phyloP scores from a whole-genome alignment of 2,888 invertebrate genomes.

The Callinectes sapidus region DNA sequence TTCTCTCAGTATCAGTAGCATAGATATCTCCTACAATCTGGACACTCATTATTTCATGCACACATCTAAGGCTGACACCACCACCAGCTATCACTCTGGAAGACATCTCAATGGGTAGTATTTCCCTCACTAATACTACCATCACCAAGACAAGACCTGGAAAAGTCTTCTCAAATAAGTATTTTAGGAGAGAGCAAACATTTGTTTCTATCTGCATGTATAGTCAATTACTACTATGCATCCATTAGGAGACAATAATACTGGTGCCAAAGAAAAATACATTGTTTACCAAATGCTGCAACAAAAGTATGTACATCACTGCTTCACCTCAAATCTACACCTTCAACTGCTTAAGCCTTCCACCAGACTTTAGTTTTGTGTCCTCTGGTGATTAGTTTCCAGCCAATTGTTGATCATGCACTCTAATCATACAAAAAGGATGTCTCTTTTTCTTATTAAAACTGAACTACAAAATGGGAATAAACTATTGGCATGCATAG shows the following conservation, averaged over 20 bases:
- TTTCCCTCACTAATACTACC: not conserved
- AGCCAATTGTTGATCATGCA: not conserved
- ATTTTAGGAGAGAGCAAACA: not conserved
- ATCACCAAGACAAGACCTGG: not conserved
- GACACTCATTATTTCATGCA: not conserved
- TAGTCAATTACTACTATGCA: not conserved
- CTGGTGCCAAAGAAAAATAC: not conserved
- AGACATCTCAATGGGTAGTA: not conserved
- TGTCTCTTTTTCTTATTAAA: not conserved
- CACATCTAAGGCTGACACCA: not conserved
- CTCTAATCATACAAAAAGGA: not conserved
- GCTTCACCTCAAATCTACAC: not conserved
- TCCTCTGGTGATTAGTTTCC: not conserved
- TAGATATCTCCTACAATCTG: constrained; percentile 22
- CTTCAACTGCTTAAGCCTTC: not conserved
- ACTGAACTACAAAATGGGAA: not conserved
- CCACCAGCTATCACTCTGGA: not conserved
- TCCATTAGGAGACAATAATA: not conserved
- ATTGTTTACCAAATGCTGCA: not conserved
- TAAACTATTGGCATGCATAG: not conserved
- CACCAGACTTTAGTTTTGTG: not conserved
- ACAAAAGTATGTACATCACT: not conserved
- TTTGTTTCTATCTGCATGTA: not conserved
- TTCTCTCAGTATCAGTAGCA: not conserved
- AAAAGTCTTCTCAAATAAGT: not conserved